These are phyloP conservation scores for Indri indri DNA, from an alignment of 2,113 vertebrate genomes.

Conservation along the genomic window DNA sequence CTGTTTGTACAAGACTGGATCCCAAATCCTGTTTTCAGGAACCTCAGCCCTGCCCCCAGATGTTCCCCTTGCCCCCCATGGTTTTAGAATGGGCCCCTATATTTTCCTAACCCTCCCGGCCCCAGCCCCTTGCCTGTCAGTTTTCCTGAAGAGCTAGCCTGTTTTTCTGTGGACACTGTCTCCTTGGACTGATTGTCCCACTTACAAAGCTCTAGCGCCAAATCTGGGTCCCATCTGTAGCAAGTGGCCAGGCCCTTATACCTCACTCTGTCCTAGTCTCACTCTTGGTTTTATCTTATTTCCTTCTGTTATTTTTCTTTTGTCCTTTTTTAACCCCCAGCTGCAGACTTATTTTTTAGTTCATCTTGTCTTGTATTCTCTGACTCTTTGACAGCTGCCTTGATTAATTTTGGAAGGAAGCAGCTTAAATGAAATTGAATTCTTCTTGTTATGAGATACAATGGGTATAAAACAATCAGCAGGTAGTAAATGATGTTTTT, in stretches of 20 bases:
- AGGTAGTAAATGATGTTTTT: not conserved
- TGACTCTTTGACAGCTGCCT: not conserved
- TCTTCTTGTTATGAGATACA: not conserved
- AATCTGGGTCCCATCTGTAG: not conserved
- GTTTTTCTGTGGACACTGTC: not conserved
- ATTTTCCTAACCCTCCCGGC: not conserved
- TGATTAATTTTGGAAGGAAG: not conserved
- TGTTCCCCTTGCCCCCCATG: not conserved
- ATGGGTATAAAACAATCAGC: not conserved
- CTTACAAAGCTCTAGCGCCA: not conserved
- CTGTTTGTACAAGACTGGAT: not conserved
- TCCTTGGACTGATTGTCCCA: not conserved
- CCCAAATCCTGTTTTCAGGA: not conserved
- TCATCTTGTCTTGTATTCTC: not conserved
- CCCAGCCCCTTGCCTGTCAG: not conserved
- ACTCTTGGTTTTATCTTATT: not conserved
- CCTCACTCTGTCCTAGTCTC: not conserved
- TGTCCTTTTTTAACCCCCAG: not conserved
- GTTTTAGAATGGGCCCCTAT: not conserved
- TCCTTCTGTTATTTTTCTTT: not conserved
- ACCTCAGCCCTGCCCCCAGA: not conserved
- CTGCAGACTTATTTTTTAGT: not conserved
- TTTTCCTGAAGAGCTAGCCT: not conserved
- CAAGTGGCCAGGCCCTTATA: not conserved
- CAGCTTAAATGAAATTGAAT: conserved; percentile 25